Base-by-base conservation (phyloP, 2,797 vertebrate genomes). In the Galagoides demidoff region DNA sequence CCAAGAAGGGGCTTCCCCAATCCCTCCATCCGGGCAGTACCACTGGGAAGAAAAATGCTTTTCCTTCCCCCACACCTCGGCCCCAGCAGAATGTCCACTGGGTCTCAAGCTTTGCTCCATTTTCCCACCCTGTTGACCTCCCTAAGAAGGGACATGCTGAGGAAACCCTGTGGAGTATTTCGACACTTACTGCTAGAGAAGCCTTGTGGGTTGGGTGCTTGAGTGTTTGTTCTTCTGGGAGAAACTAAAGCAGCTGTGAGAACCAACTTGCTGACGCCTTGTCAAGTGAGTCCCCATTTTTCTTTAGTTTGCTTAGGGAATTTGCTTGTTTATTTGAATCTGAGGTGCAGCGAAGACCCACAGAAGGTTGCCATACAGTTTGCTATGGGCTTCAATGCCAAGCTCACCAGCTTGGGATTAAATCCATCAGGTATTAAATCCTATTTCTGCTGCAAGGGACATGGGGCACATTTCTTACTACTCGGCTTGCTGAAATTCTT, bases 151-250 rank as follows among this genome's bases (percentile, higher is more conserved):
- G 39, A 57, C n/a, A 14, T 4, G 13, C 1, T 6, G 68, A 55
- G 34, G 52, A 43, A 55, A 17, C 27, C 59, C 64, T n/a, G 5
- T 20, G 70, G 57, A 43, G 11, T n/a, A 34, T 87, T 85, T 87
- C 73, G 10, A 73, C 83, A 85, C 70, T 77, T 31, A 85, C 66
- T 39, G 2, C 37, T 63, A 76, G 59, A 39, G 71, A 45, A 78
- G 74, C 37, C n/a, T 45, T 55, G 74, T 89, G 77, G 96, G 68
- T 45, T 94, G 91, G 92, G 92, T 77, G 25, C 73, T 85, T 5
- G 70, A 95, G 92, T 94, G 90, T 96, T 96, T 97, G 94, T 37
- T 96, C 85, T 96, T 74, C 45, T 81, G 86, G 89, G 83, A 94
- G 81, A 92, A 92, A 90, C 14, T 81, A 61, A 57, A 59, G 39